Conservation (phyloP, 2,888 invertebrate species). For the Eupithecia exiguata region DNA sequence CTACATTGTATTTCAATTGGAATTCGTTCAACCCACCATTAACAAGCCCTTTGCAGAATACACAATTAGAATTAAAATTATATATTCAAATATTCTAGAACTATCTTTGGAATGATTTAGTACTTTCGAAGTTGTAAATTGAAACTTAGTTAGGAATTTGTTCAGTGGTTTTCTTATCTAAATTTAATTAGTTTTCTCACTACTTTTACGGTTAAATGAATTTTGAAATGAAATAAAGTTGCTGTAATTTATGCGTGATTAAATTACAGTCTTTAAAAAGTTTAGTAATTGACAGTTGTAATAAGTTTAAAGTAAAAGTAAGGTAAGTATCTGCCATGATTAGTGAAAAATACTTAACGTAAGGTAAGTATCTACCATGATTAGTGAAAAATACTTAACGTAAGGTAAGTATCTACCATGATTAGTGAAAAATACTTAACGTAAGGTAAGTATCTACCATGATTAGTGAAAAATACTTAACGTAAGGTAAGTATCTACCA, state of each 20-base stretch:
- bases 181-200: constrained; percentile 12
- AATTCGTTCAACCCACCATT: constrained; percentile 20
- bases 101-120: constrained; percentile 22
- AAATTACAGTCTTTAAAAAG: background rate
- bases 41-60: constrained; percentile 18
- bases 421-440: too few relatives aligned
- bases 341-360: background rate
- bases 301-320: background rate
- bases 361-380: too few relatives aligned
- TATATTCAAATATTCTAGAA: constrained; percentile 25
- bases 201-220: constrained; percentile 5
- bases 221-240: constrained; percentile 11
- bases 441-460: too few relatives aligned
- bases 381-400: too few relatives aligned
- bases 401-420: too few relatives aligned
- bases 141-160: constrained; percentile 22
- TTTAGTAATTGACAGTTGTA: background rate
- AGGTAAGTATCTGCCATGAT: background rate
- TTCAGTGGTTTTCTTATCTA: constrained; percentile 19
- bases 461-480: too few relatives aligned
- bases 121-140: constrained; percentile 23
- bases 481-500: too few relatives aligned
- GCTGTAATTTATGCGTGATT: constrained; percentile 5
- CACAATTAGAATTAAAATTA: constrained; percentile 15
- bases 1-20: constrained; percentile 8